Conservation (phyloP, 2,888 invertebrate species). For the Perithous albicinctus region DNA sequence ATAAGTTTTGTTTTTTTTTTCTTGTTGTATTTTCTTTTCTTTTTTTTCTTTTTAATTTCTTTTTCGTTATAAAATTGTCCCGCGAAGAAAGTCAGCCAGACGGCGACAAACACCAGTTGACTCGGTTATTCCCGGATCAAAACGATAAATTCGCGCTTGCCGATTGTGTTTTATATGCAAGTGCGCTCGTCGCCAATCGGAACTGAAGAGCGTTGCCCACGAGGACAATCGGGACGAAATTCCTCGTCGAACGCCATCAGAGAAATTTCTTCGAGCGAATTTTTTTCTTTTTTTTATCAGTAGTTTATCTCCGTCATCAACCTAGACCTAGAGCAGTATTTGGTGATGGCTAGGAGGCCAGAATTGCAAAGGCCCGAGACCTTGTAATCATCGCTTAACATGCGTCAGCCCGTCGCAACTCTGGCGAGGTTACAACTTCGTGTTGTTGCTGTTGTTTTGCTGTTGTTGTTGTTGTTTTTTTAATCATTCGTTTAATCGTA, state of each 20-base stretch:
- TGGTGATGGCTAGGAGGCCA: slow-evolving; percentile 82
- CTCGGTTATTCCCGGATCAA: slow-evolving; percentile 71
- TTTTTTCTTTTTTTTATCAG: slow-evolving; percentile 62
- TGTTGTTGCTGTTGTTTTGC: slow-evolving; percentile 59
- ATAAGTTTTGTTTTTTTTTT: slow-evolving; percentile 81
- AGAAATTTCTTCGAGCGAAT: slow-evolving; percentile 75
- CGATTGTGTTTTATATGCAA: slow-evolving; percentile 25
- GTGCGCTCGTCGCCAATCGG: slow-evolving; percentile 17
- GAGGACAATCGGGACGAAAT: slow-evolving; percentile 9
- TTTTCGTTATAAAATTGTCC: slow-evolving; percentile 82
- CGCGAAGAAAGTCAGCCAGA: slow-evolving; percentile 82
- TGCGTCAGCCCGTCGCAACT: slow-evolving; percentile 82
- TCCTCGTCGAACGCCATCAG: slow-evolving; percentile 13
- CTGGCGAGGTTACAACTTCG: slow-evolving; percentile 80
- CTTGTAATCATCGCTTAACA: slow-evolving; percentile 59
- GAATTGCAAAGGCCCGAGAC: slow-evolving; percentile 83
- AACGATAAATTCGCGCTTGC: slow-evolving; percentile 44
- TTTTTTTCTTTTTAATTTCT: slow-evolving; percentile 63
- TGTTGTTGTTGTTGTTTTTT: slow-evolving; percentile 47
- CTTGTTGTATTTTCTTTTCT: slow-evolving; percentile 35
- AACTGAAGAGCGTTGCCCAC: slow-evolving; percentile 24
- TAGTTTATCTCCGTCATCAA: slow-evolving; percentile 77
- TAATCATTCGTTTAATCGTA: slow-evolving; percentile 74
- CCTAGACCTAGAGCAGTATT: slow-evolving; percentile 81
- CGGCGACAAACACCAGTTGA: slow-evolving; percentile 82